Conservation (phyloP, 1,140 invertebrate species). For the Geopemphigus sp. region DNA sequence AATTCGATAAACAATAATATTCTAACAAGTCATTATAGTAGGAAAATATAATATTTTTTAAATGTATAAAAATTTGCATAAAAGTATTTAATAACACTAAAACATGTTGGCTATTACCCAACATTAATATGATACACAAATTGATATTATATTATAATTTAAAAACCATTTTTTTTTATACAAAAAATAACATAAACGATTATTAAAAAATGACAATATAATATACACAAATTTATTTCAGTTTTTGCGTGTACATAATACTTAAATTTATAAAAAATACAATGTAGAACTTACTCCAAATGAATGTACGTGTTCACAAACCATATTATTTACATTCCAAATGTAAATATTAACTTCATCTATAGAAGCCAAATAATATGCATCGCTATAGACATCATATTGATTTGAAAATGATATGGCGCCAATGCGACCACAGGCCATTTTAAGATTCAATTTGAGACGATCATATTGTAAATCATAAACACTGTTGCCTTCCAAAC, state of each 20-base stretch:
- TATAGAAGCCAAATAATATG: constrained; percentile 33
- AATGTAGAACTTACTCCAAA: constrained; percentile 33
- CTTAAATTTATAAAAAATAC: neutral
- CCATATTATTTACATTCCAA: constrained; percentile 30
- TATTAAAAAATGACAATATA: no score
- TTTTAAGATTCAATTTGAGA: constrained; percentile 19
- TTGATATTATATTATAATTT: no score
- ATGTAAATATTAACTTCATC: constrained; percentile 47
- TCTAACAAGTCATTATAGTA: no score
- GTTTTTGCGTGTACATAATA: neutral
- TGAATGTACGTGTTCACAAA: constrained; percentile 41
- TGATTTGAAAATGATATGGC: constrained; percentile 35
- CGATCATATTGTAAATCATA: constrained; percentile 38
- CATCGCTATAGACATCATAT: constrained; percentile 16
- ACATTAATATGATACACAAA: no score
- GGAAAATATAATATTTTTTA: no score
- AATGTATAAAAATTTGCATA: no score
- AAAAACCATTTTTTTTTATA: no score
- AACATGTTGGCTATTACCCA: no score
- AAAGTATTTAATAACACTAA: no score
- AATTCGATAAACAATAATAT: no score
- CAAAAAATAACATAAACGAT: no score
- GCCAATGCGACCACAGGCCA: constrained; percentile 33
- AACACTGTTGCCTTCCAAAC: constrained; percentile 22
- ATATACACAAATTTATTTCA: no score